Evolutionary conservation across 2,113 vertebrate genomes (phyloP).

Genomic region (Epinephelus lanceolatus): DNA sequence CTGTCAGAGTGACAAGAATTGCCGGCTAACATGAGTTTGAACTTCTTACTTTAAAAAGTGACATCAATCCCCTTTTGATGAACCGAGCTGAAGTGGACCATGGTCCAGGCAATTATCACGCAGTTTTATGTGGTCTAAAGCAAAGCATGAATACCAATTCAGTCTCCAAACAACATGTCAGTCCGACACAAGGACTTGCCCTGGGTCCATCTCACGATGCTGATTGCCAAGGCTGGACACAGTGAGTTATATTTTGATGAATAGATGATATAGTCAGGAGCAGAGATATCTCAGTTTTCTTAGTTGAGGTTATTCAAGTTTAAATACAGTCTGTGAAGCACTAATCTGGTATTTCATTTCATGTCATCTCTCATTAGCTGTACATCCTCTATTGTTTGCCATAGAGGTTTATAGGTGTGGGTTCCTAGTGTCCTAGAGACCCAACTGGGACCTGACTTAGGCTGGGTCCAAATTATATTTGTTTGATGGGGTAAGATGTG

Average conservation of each 20-base stretch:
- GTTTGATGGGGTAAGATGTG: too few species aligned
- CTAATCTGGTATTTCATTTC: background rate
- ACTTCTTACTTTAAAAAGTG: background rate
- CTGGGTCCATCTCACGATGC: background rate
- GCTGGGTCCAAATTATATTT: background rate
- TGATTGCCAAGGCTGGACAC: constrained; percentile 10
- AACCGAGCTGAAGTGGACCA: background rate
- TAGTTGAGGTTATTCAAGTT: background rate
- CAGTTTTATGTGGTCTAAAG: background rate
- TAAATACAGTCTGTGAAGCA: background rate
- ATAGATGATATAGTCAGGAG: background rate
- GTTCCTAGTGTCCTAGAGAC: background rate
- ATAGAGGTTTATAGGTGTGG: background rate
- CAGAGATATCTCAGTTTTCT: background rate
- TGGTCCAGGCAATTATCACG: background rate
- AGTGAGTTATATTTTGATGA: background rate
- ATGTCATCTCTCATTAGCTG: background rate
- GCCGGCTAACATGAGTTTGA: background rate
- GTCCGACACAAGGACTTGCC: background rate
- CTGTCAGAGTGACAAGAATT: background rate
- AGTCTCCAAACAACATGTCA: background rate
- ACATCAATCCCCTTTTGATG: background rate
- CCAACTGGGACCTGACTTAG: too few species aligned
- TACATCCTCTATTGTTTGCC: background rate
- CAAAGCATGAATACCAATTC: background rate